Percentiles rank a stretch among this genome's conserved stretches.
These are phyloP conservation scores for Pinna nobilis DNA, from an alignment of 1,140 invertebrate species.

Conservation along the genomic window DNA sequence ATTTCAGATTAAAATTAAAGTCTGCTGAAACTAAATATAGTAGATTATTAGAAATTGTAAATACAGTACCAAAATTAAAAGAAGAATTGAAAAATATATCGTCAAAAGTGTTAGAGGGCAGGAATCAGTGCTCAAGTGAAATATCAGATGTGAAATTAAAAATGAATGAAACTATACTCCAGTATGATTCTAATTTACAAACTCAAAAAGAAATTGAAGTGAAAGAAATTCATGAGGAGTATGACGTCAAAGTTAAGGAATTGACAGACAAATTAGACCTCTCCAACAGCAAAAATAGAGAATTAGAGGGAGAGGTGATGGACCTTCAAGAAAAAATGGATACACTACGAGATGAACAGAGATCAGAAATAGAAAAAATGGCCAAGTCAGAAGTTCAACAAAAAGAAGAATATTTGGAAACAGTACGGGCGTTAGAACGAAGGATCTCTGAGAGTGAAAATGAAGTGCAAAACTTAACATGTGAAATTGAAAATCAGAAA, in stretches of 20 bases:
- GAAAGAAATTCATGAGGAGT: conserved; percentile 30
- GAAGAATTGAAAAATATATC: conserved; percentile 3
- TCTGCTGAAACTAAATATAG: no score
- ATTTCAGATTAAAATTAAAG: no score
- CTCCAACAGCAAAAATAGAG: conserved; percentile 14
- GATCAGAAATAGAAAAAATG: conserved; percentile 2
- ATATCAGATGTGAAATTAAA: conserved; percentile 6
- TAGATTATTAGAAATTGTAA: no score
- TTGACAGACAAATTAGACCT: conserved; percentile 74
- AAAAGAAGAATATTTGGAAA: conserved; percentile 36
- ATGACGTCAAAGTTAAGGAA: conserved; percentile 46
- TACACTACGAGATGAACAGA: conserved; percentile 4
- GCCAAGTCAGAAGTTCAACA: neutral
- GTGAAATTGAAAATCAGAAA: neutral
- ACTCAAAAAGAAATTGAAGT: no score
- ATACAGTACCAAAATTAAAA: neutral
- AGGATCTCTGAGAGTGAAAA: conserved; percentile 35
- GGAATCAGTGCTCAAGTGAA: conserved; percentile 22
- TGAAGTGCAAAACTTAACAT: neutral
- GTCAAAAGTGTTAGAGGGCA: conserved; percentile 24
- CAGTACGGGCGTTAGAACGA: conserved; percentile 56
- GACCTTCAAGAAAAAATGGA: neutral
- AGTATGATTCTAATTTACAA: no score
- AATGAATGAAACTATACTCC: conserved; percentile 2
- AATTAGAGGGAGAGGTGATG: neutral